Conservation (phyloP, 2,797 vertebrate species). For the Acanthornis magna region DNA sequence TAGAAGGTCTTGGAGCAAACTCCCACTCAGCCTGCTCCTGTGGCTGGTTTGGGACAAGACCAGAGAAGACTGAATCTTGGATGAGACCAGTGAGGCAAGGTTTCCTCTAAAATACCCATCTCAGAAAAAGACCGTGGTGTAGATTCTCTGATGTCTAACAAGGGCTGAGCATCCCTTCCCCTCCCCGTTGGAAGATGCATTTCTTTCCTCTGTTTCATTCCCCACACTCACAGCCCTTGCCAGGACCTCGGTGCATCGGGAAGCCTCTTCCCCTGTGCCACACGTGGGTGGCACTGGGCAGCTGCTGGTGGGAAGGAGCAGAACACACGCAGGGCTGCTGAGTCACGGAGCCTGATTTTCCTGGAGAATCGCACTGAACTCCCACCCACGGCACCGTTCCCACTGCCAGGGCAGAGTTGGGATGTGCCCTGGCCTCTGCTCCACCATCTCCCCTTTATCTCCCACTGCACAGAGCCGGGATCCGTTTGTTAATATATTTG, state of each 20-base stretch:
- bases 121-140: neutral
- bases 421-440: neutral
- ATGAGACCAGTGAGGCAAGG: neutral
- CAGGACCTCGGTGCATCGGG: neutral
- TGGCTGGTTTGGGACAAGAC: neutral
- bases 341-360: neutral
- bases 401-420: neutral
- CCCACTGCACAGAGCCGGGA: neutral
- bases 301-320: neutral
- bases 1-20: neutral
- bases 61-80: rapidly evolving
- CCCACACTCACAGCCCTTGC: neutral
- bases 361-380: neutral
- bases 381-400: neutral
- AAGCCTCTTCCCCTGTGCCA: neutral
- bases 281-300: neutral
- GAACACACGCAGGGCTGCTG: neutral
- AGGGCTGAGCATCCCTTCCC: neutral
- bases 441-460: neutral
- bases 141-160: neutral
- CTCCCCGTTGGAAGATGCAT: neutral
- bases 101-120: neutral
- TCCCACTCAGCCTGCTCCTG: neutral
- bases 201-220: neutral
- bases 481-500: neutral